Percentiles rank a stretch among this genome's conserved stretches.
These are phyloP conservation scores for Augiades crinisus DNA, from an alignment of 2,888 invertebrate genomes.

Conservation along the genomic window DNA sequence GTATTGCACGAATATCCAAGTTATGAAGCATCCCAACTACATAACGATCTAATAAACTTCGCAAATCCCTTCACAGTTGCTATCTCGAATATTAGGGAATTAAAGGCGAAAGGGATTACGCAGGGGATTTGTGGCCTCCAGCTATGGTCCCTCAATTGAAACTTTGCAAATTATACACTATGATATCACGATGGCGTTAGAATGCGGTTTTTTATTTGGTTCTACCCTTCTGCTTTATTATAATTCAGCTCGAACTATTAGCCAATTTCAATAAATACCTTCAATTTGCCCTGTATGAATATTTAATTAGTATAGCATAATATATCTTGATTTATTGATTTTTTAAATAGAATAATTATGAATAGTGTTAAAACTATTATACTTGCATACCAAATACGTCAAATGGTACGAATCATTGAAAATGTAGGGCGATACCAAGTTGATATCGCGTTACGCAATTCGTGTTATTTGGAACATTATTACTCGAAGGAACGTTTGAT, in stretches of 20 bases:
- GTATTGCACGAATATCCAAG: slow-evolving; percentile 17
- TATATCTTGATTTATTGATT: too few species aligned
- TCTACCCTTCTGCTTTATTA: background rate
- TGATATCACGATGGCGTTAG: background rate
- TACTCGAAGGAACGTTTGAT: slow-evolving; percentile 50
- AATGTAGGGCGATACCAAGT: background rate
- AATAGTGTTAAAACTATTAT: too few species aligned
- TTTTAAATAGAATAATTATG: too few species aligned
- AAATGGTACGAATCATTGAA: background rate
- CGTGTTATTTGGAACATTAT: slow-evolving; percentile 27
- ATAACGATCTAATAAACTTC: background rate
- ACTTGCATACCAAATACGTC: too few species aligned
- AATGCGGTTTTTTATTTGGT: background rate
- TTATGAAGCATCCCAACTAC: background rate
- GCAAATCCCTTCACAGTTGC: slow-evolving; percentile 4
- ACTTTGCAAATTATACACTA: background rate
- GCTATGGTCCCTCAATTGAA: background rate
- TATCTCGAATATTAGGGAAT: slow-evolving; percentile 1
- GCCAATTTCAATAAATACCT: too few species aligned
- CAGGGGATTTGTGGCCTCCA: background rate
- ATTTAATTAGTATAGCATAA: too few species aligned
- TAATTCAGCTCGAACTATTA: too few species aligned
- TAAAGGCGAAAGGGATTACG: background rate
- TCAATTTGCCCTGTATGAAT: too few species aligned
- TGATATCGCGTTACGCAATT: background rate